Evolutionary conservation across 1,140 invertebrate genomes (phyloP).

Genomic region (Diorhabda sublineata): DNA sequence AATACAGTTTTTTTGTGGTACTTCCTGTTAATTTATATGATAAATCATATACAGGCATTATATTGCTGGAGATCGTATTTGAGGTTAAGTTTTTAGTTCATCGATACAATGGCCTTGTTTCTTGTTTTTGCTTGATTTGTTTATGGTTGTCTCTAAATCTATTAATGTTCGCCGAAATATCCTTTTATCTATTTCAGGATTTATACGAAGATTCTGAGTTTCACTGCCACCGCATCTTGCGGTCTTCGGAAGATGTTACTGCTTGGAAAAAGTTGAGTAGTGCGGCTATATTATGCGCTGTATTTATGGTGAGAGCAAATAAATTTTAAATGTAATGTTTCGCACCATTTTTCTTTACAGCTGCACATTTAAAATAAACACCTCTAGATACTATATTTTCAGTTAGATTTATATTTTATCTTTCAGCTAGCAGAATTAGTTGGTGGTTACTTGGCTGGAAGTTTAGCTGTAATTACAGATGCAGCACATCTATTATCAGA

Average conservation of each 20-base stretch:
- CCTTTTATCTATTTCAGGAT: constrained; percentile 25
- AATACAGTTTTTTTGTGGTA: constrained; percentile 1
- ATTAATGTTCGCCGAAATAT: constrained; percentile 3
- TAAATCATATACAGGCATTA: neutral
- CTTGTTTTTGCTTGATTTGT: constrained; percentile 6
- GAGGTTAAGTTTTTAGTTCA: neutral
- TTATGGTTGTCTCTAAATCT: neutral
- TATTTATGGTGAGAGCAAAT: constrained; percentile 58
- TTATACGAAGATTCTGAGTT: constrained; percentile 33
- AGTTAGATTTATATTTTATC: constrained; percentile 16
- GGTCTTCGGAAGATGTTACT: constrained; percentile 28
- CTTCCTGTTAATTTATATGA: neutral
- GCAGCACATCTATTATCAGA: constrained; percentile 81
- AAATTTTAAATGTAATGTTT: too few relatives aligned
- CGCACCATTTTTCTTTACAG: too few relatives aligned
- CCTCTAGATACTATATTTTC: neutral
- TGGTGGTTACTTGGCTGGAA: constrained; percentile 75
- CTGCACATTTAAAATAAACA: constrained; percentile 4
- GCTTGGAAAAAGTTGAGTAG: constrained; percentile 50
- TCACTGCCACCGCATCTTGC: constrained; percentile 39
- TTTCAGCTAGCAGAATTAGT: constrained; percentile 62
- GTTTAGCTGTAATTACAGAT: constrained; percentile 79
- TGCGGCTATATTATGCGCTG: constrained; percentile 56
- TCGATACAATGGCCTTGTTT: neutral
- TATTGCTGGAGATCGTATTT: neutral